phyloP scores from a whole-genome alignment of 2,113 vertebrate genomes.

The Anolis sagrei region DNA sequence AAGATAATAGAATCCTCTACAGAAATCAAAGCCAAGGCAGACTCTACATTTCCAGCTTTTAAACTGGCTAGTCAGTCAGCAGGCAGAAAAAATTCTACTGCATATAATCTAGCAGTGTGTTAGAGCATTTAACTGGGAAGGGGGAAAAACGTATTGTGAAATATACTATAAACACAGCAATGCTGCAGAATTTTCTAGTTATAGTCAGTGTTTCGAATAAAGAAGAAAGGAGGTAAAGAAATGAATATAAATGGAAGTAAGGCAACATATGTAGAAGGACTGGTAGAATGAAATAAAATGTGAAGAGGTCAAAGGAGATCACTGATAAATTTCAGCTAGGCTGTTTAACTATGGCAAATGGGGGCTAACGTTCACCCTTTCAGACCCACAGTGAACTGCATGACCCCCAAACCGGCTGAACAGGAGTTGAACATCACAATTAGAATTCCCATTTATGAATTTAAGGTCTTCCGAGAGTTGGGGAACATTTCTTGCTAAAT shows the following conservation, averaged over 20 bases:
- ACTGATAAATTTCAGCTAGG: not conserved
- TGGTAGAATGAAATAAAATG: slow-evolving; percentile 35
- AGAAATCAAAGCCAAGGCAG: not conserved
- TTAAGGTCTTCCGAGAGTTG: too few species aligned
- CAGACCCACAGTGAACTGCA: too few species aligned
- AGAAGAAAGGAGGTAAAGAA: not conserved
- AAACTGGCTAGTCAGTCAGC: not conserved
- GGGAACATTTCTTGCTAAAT: too few species aligned
- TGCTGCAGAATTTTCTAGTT: not conserved
- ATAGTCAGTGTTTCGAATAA: not conserved
- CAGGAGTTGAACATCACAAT: too few species aligned
- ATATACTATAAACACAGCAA: not conserved
- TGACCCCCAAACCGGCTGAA: too few species aligned
- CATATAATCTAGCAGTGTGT: not conserved
- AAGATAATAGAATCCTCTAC: too few species aligned
- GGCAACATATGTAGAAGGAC: slow-evolving; percentile 32
- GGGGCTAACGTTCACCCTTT: too few species aligned
- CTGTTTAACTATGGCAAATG: too few species aligned
- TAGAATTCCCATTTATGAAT: too few species aligned
- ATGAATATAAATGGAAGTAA: not conserved
- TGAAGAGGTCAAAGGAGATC: not conserved
- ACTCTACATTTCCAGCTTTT: not conserved
- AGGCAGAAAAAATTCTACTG: slow-evolving; percentile 1
- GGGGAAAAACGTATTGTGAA: not conserved
- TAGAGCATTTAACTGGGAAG: not conserved